Base-by-base conservation (phyloP, 2,797 vertebrate species). In the Yasuhikotakia modesta region DNA sequence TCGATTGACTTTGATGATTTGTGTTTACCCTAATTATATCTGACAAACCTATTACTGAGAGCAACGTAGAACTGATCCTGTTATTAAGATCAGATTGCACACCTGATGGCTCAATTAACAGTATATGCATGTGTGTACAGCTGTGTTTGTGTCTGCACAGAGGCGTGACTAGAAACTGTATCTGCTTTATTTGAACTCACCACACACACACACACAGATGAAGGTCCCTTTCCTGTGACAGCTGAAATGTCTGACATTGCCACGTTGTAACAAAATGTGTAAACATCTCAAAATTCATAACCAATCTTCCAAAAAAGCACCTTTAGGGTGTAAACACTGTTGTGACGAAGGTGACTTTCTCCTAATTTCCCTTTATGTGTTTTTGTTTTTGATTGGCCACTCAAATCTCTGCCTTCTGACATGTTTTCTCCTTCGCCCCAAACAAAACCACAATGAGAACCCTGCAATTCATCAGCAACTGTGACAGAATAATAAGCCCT, bases 11-110 rank as follows among this genome's bases (percentile, higher is more conserved):
- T 14, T 14, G 24, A 69, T 77, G 27, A 77, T 69, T 52, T 77
- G 32, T 61, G 66, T 69, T 77, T 24, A 52, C 27, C 35, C 74
- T 69, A 77, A 77, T 77, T 69, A 69, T 35, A 52, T 69, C 55
- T 35, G 74, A 77, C 66, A 61, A 57, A 66, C 65, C 48, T 50
- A 60, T 14, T 52, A 77, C 60, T 61, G 19, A 43, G 17, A 68
- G n/a, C 65, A 76, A 55, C 2, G 39, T 32, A 32, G 24, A 70
- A 52, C 19, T 19, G 43, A 70, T 69, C 45, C 45, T 24, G 53
- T 50, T 70, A 61, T 77, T 46, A 69, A 77, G 27, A 61, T 70
- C 10, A 46, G 2, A 21, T 43, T 24, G 24, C 24, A 52, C 19
- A 69, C 14, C 43, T n/a, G 19, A 77, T 50, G 55, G 48, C 65